Conservation (phyloP, 2,113 vertebrate genomes). For the Tylochromis polylepis region DNA sequence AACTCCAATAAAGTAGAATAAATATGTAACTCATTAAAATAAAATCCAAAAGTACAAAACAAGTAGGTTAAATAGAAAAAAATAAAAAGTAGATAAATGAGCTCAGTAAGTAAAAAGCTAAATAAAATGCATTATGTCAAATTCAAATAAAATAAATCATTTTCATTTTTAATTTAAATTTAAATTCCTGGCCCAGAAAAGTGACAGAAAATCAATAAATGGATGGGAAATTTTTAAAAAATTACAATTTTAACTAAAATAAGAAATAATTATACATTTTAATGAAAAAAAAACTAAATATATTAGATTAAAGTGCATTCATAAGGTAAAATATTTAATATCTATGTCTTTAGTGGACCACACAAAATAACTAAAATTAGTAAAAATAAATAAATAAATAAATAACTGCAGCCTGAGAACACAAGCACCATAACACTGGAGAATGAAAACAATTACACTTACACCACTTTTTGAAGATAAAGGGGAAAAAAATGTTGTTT, state of each 20-base stretch:
- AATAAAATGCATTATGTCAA: background rate
- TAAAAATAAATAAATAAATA: background rate
- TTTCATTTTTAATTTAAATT: no score
- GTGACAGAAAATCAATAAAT: no score
- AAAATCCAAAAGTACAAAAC: background rate
- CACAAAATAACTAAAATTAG: background rate
- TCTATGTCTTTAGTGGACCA: background rate
- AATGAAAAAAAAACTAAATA: no score
- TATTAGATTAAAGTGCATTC: background rate
- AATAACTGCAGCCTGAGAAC: background rate
- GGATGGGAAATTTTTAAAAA: no score
- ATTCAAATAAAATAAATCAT: no score
- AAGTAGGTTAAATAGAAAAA: background rate
- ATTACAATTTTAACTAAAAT: no score
- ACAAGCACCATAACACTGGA: background rate
- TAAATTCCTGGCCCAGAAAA: no score
- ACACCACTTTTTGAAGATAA: background rate
- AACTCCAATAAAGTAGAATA: background rate
- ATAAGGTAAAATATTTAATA: background rate
- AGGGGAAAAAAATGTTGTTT: background rate
- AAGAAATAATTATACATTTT: no score
- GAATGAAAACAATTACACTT: background rate
- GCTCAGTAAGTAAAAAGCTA: background rate
- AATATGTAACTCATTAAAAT: background rate
- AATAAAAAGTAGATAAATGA: background rate